phyloP scores from a whole-genome alignment of 2,888 invertebrate species.

The Drosophila rubida region DNA sequence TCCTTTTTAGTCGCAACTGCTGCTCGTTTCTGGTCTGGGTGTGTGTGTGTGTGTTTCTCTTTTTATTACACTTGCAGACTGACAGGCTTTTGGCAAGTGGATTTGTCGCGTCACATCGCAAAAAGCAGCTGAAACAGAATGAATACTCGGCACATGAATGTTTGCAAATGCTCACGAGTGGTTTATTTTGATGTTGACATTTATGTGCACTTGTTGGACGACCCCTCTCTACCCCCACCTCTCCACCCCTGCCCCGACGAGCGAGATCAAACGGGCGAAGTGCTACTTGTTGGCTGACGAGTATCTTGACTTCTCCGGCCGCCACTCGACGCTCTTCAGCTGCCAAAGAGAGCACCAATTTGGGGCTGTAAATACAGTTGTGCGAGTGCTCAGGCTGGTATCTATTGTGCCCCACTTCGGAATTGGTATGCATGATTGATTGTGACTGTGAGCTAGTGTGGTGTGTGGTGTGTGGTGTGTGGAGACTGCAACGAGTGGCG shows the following conservation, averaged over 20 bases:
- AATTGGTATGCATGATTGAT: too few species aligned
- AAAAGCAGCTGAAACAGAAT: slow-evolving; percentile 1
- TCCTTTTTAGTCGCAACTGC: slow-evolving; percentile 10
- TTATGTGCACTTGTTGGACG: slow-evolving; percentile 26
- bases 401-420: too few species aligned
- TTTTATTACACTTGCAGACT: slow-evolving; percentile 56
- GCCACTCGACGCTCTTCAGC: background rate
- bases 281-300: slow-evolving; percentile 15
- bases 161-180: slow-evolving; percentile 32
- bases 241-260: background rate
- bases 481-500: too few species aligned
- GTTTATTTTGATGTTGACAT: slow-evolving; percentile 31
- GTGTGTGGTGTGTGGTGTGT: too few species aligned
- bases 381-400: background rate
- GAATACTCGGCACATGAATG: slow-evolving; percentile 11
- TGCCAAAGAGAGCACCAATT: background rate
- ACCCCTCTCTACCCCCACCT: background rate
- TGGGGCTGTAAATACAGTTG: background rate
- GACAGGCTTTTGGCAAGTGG: slow-evolving; percentile 42
- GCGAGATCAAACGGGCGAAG: background rate
- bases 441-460: too few species aligned
- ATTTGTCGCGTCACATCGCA: slow-evolving; percentile 32
- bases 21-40: background rate
- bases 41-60: background rate
- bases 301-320: slow-evolving; percentile 1